phyloP scores from a whole-genome alignment of 2,113 vertebrate genomes.

The Proterorhinus semilunaris region DNA sequence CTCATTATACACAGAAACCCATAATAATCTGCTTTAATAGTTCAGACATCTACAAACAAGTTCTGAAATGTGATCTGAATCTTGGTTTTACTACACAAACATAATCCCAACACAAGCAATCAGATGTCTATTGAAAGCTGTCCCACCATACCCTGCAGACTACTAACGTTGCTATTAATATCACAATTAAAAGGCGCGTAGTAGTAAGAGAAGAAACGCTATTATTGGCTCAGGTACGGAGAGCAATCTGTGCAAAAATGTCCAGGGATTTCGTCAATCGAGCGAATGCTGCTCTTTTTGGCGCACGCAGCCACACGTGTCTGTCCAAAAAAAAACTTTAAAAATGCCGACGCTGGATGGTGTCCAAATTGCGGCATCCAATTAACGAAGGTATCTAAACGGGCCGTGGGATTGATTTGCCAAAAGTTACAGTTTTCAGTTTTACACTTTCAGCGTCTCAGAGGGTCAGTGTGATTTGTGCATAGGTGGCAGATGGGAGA shows the following conservation, averaged over 20 bases:
- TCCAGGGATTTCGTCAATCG: constrained; percentile 37
- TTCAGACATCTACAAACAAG: no score
- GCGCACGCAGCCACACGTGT: constrained; percentile 12
- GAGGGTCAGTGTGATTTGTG: constrained; percentile 40
- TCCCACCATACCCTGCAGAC: not conserved
- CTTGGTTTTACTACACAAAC: no score
- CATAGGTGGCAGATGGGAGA: constrained; percentile 51
- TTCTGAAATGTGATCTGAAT: no score
- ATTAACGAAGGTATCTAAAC: not conserved
- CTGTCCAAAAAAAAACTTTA: constrained; percentile 1
- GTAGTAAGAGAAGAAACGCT: constrained; percentile 43
- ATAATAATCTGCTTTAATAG: no score
- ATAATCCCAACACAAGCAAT: no score
- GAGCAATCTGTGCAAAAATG: constrained; percentile 48
- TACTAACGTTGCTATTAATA: constrained; percentile 29
- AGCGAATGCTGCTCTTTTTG: constrained; percentile 22
- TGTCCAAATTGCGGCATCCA: not conserved
- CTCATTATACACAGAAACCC: not conserved
- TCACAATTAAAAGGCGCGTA: constrained; percentile 13
- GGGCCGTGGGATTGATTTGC: constrained; percentile 10
- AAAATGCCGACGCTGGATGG: constrained; percentile 13
- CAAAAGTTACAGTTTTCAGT: constrained; percentile 16
- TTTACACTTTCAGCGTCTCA: constrained; percentile 24
- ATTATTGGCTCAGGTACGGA: constrained; percentile 42
- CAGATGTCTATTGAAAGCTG: no score